These are phyloP conservation scores for Augochlora pura DNA, from an alignment of 1,140 invertebrate species.

Conservation along the genomic window DNA sequence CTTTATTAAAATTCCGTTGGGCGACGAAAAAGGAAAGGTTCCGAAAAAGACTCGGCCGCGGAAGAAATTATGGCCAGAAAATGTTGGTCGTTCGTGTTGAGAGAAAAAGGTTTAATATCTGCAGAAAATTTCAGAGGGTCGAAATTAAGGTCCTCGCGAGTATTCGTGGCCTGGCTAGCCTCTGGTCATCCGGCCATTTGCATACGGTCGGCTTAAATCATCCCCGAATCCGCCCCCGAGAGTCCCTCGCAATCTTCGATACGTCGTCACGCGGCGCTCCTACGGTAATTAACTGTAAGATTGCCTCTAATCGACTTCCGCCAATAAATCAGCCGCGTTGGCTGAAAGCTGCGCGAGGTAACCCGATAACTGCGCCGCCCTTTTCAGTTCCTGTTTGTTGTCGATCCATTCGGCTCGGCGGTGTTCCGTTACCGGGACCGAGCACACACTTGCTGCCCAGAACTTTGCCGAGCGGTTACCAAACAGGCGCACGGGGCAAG, in stretches of 20 bases:
- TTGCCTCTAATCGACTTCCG: slow-evolving; percentile 62
- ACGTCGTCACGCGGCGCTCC: slow-evolving; percentile 20
- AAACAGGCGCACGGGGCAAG: slow-evolving; percentile 15
- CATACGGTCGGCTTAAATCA: slow-evolving; percentile 32
- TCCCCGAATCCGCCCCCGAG: not conserved
- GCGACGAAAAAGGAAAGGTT: too few species aligned
- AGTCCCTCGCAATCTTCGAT: not conserved
- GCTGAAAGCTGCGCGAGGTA: slow-evolving; percentile 29
- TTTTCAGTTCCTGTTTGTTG: slow-evolving; percentile 64
- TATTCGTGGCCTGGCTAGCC: not conserved
- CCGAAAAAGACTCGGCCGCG: too few species aligned
- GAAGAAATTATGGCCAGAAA: not conserved
- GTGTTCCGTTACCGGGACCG: slow-evolving; percentile 49
- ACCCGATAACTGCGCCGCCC: slow-evolving; percentile 52
- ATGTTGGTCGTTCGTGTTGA: not conserved
- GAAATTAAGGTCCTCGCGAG: not conserved
- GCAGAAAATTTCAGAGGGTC: not conserved
- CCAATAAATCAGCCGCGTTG: slow-evolving; percentile 51
- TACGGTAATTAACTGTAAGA: slow-evolving; percentile 52
- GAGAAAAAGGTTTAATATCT: not conserved
- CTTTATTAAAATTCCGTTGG: too few species aligned
- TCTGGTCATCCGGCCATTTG: not conserved
- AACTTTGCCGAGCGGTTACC: slow-evolving; percentile 40
- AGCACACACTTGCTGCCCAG: slow-evolving; percentile 51
- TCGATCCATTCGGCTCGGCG: slow-evolving; percentile 41